Evolutionary conservation across 92 coral and sea anemone species (phyloP), one percentile per base, ranked within the genome.

Genomic region (Phenganax marumi): DNA sequence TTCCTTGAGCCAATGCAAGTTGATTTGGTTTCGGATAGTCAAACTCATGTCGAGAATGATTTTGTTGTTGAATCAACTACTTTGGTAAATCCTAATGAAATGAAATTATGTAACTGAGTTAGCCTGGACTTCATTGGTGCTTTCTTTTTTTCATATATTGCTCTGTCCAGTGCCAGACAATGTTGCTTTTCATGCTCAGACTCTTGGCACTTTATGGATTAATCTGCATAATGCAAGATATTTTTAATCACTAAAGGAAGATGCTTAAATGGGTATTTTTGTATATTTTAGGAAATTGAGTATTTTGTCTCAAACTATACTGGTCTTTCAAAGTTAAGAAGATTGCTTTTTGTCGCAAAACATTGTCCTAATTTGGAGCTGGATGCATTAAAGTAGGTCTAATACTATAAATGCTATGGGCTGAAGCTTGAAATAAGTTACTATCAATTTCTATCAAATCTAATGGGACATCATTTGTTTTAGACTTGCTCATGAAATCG

Each of bases 1-100:
- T 77, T 39, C 62, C 72, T 77, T 16, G 98, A 95, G 60, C 97
- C 98, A 14, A 95, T 95, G 98, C 98, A 95, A 70, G 96, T 95
- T 18, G 98, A 95, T 73, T 62, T 95, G 52, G 89, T 91, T 24
- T 89, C 96, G 0, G 98, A 95, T 50, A 85, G 86, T 73, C 88
- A 92, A 18, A 49, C 85, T 39, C 75, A 90, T 21, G 84, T 70
- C 26, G 97, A 95, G 46, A 91, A 91, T 70, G 84, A 89, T 66
- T 95, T 95, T 69, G 61, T 74, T 23, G 90, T 95, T 13, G 98
- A 95, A 26, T 84, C 94, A 19, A 89, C 98, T 62, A 89, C 98
- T 68, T 73, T 95, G 91, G 98, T 95, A 70, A 86, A 81, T 50
- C 26, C 51, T 33, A 52, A 12, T 70, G 50, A 57, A 33, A 25